Conservation (phyloP, 2,888 invertebrate genomes). For the Erynnis tages region DNA sequence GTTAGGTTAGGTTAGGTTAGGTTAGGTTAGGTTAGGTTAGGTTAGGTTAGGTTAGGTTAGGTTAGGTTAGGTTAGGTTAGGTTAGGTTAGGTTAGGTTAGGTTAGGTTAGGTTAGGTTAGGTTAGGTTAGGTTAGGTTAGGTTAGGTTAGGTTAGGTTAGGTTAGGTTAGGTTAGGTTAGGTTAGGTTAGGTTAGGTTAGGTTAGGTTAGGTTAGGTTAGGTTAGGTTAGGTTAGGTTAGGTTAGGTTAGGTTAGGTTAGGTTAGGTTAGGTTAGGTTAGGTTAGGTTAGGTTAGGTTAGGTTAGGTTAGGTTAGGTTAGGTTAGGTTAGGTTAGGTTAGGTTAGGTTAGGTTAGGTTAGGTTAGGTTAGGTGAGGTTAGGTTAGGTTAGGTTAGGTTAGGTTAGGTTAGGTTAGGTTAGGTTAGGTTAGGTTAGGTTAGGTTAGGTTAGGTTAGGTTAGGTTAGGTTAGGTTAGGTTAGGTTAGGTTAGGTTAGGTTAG, state of each 20-base stretch:
- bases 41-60: conserved; percentile 36
- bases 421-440: conserved; percentile 38
- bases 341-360: conserved; percentile 35
- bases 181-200: conserved; percentile 27
- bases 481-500: conserved; percentile 37
- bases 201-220: conserved; percentile 29
- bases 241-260: conserved; percentile 30
- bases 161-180: conserved; percentile 33
- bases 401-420: conserved; percentile 36
- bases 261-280: not conserved
- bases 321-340: conserved; percentile 19
- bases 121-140: conserved; percentile 31
- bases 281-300: conserved; percentile 25
- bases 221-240: too few species aligned
- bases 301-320: conserved; percentile 39
- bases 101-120: conserved; percentile 32
- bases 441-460: conserved; percentile 38
- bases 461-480: conserved; percentile 37
- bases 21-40: conserved; percentile 35
- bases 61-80: conserved; percentile 34
- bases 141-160: conserved; percentile 30
- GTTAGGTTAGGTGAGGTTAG: too few species aligned
- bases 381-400: conserved; percentile 34
- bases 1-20: conserved; percentile 30
- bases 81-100: conserved; percentile 31